These are phyloP conservation scores for Tonatia bakeri DNA, from an alignment of 2,113 vertebrate species.

Conservation along the genomic window DNA sequence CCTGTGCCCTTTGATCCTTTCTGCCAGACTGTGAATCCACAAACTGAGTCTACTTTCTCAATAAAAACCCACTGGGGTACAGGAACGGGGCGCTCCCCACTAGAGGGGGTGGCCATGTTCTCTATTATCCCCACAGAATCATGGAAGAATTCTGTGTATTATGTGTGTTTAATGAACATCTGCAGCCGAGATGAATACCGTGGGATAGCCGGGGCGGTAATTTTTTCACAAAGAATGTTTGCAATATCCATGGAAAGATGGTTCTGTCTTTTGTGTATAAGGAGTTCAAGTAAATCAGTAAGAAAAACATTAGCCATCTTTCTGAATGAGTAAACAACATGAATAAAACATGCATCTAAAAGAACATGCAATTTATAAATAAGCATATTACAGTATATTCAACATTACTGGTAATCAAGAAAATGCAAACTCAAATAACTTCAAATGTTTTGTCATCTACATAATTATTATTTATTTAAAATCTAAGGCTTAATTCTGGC, in stretches of 20 bases:
- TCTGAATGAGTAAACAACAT: background rate
- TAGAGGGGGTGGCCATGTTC: too few species aligned
- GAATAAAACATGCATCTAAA: background rate
- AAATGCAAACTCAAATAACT: background rate
- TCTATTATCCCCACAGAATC: too few species aligned
- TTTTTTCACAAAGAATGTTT: background rate
- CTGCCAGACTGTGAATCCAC: too few species aligned
- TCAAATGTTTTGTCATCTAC: background rate
- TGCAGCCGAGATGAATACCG: too few species aligned
- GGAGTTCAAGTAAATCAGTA: background rate
- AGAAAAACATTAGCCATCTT: background rate
- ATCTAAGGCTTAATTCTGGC: background rate
- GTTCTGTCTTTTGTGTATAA: background rate
- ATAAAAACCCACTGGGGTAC: too few species aligned
- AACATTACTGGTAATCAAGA: background rate
- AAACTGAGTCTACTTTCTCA: too few species aligned
- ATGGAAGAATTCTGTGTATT: too few species aligned
- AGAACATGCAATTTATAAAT: background rate
- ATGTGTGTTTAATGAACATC: too few species aligned
- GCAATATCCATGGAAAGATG: background rate
- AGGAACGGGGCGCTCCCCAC: too few species aligned
- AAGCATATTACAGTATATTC: background rate
- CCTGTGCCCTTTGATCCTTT: too few species aligned
- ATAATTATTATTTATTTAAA: constrained; percentile 8
- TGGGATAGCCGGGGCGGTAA: too few species aligned